These are phyloP conservation scores for Brachionus paranguensis DNA, from an alignment of 1,140 invertebrate species.

Conservation along the genomic window DNA sequence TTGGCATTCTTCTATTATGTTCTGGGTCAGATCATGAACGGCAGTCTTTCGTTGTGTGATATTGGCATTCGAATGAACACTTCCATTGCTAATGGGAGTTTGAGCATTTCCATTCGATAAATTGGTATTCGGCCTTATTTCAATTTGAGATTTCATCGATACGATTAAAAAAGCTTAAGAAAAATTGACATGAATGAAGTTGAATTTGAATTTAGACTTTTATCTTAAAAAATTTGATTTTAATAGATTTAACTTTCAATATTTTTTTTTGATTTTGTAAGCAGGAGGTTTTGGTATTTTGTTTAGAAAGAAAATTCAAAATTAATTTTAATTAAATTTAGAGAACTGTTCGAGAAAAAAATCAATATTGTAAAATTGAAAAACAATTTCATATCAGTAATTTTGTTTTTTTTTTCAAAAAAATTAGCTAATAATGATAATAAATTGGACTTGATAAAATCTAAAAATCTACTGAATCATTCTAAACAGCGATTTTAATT, in stretches of 20 bases:
- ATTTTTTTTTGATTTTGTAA: too few relatives aligned
- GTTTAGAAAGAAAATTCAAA: neutral
- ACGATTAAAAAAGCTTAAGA: neutral
- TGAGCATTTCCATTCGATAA: neutral
- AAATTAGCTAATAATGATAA: conserved; percentile 2
- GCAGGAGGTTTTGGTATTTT: neutral
- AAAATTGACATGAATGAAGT: neutral
- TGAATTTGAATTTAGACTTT: neutral
- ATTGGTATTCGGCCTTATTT: neutral
- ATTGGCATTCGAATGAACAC: neutral
- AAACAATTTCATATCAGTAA: neutral
- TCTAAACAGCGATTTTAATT: neutral
- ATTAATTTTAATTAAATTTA: neutral
- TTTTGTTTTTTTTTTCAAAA: neutral
- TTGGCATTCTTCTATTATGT: conserved; percentile 15
- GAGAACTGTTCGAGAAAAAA: neutral
- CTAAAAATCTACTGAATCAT: neutral
- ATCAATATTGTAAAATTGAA: neutral
- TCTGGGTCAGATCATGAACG: conserved; percentile 21
- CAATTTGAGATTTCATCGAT: neutral
- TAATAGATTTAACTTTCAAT: too few relatives aligned
- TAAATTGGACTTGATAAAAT: neutral
- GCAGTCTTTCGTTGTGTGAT: conserved; percentile 17
- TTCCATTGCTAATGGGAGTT: neutral
- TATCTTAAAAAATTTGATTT: neutral